phyloP scores from a whole-genome alignment of 2,113 vertebrate species.

The Numida meleagris region DNA sequence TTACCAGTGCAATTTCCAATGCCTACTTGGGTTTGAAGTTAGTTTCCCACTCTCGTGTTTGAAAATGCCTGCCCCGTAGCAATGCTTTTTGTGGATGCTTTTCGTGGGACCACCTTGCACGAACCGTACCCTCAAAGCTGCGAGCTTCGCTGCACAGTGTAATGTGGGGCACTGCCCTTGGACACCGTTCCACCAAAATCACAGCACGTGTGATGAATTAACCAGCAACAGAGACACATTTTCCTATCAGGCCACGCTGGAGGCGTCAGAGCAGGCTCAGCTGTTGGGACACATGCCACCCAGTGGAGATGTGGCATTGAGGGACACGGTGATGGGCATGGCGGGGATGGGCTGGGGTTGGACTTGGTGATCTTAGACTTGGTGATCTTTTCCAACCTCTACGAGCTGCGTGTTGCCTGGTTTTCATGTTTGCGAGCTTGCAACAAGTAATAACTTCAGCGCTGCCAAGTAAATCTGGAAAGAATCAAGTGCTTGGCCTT shows the following conservation, averaged over 20 bases:
- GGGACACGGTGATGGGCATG: too few species aligned
- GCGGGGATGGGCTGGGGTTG: too few species aligned
- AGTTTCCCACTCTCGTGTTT: neutral
- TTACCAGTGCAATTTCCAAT: neutral
- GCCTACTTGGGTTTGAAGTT: neutral
- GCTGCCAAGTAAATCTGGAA: neutral
- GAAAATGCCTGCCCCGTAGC: fast-evolving
- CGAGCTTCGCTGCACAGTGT: fast-evolving
- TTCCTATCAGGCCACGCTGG: neutral
- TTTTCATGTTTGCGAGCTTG: fast-evolving
- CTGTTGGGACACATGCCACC: neutral
- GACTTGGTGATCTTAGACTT: too few species aligned
- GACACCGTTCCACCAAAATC: neutral
- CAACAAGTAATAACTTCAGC: neutral
- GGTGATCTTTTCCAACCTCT: too few species aligned
- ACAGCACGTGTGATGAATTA: neutral
- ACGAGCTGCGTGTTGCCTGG: neutral
- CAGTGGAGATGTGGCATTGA: too few species aligned
- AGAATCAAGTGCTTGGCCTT: neutral
- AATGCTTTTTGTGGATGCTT: neutral
- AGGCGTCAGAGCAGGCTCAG: neutral
- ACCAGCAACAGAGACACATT: neutral
- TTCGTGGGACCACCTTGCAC: neutral
- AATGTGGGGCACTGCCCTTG: neutral
- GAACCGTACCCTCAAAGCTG: neutral